phyloP scores from a whole-genome alignment of 2,888 invertebrate species.

The Notodonta ziczac region DNA sequence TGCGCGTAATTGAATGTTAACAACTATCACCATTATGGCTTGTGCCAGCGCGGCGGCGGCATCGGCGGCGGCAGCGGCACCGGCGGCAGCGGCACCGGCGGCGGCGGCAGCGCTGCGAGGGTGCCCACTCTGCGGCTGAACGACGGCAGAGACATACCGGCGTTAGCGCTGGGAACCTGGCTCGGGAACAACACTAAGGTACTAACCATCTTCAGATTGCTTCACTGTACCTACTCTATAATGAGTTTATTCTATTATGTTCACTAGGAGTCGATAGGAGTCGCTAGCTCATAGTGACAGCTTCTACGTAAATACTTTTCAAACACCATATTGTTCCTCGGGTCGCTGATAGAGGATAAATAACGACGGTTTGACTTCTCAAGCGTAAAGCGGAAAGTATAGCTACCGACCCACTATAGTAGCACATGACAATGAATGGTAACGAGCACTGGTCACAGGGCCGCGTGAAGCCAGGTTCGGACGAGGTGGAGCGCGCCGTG shows the following conservation, averaged over 20 bases:
- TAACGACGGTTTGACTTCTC: too few relatives aligned
- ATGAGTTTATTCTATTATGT: background rate
- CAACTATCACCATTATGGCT: too few relatives aligned
- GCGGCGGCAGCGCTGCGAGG: conserved; percentile 14
- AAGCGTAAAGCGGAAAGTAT: too few relatives aligned
- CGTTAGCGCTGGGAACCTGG: conserved; percentile 87
- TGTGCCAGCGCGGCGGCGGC: background rate
- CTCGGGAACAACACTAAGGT: conserved; percentile 63
- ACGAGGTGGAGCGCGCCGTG: conserved; percentile 73
- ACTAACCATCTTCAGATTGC: conserved; percentile 6
- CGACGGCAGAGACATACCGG: conserved; percentile 85
- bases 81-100: background rate
- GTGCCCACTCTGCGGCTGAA: conserved; percentile 66
- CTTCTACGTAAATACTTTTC: too few relatives aligned
- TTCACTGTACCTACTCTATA: background rate
- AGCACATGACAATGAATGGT: too few relatives aligned
- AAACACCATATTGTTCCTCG: too few relatives aligned
- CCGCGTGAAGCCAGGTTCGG: conserved; percentile 38
- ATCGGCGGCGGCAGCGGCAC: conserved; percentile 6
- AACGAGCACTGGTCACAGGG: conserved; percentile 35
- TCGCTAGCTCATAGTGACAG: too few relatives aligned
- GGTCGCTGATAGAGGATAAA: too few relatives aligned
- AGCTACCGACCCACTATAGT: too few relatives aligned
- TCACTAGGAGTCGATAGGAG: too few relatives aligned
- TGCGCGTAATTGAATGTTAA: too few relatives aligned